Conservation (phyloP, 1,140 invertebrate species). For the Holcopasites calliopsidis region DNA sequence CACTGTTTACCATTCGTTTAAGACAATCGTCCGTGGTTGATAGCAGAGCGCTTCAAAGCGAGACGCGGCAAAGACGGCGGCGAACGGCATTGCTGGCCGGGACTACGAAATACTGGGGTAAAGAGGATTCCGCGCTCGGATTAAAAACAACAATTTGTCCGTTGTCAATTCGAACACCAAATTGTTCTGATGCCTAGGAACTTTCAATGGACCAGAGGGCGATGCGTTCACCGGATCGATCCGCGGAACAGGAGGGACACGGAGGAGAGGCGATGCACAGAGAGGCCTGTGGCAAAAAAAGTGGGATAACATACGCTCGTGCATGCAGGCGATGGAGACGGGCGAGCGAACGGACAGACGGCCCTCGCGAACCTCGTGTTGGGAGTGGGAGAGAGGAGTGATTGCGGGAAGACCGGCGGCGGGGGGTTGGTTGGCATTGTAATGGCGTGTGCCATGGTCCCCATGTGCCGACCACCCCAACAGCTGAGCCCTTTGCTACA, state of each 20-base stretch:
- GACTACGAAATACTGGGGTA: not conserved
- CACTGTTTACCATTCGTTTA: not conserved
- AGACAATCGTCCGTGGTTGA: not conserved
- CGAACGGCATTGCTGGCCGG: not conserved
- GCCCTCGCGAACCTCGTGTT: constrained; percentile 54
- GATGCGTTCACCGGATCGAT: constrained; percentile 63
- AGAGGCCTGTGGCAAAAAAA: constrained; percentile 64
- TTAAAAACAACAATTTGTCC: constrained; percentile 30
- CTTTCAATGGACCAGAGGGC: constrained; percentile 56
- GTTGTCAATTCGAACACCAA: constrained; percentile 41
- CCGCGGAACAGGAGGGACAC: constrained; percentile 40
- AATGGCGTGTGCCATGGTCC: constrained; percentile 67
- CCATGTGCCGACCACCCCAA: constrained; percentile 63
- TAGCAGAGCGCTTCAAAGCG: not conserved
- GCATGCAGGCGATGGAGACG: constrained; percentile 59
- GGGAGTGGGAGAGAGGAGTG: constrained; percentile 46
- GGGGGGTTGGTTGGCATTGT: constrained; percentile 60
- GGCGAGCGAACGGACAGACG: constrained; percentile 49
- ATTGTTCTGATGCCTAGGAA: constrained; percentile 52
- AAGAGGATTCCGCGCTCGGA: constrained; percentile 19
- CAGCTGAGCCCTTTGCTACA: constrained; percentile 55
- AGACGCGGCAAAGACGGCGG: not conserved
- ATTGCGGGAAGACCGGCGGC: constrained; percentile 46
- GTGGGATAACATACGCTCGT: constrained; percentile 65
- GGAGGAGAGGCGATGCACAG: constrained; percentile 46